Base-by-base conservation (phyloP, 2,888 invertebrate species). In the Gymnosoma rotundatum region DNA sequence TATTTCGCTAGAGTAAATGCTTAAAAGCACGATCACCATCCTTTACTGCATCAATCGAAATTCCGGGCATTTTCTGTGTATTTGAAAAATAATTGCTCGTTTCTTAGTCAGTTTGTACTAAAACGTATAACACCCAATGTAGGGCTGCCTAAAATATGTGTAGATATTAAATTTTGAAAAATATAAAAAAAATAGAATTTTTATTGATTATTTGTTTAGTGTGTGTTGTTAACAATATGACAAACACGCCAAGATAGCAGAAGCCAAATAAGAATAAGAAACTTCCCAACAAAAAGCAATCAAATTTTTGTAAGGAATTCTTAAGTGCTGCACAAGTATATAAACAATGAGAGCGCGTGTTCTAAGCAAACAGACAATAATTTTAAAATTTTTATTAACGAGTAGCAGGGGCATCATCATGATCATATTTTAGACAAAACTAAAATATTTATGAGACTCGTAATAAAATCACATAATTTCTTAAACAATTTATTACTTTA, bases 141-240 rank as follows among this genome's bases (percentile, higher is more conserved):
- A 32, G 32, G 32, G 32, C 6, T 32, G 32, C 32, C 8, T 32
- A 32, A 42, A 10, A 42, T 1, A 12, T 12, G 12, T 42, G 12
- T 42, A 42, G 42, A 42, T 42, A 42, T 12, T 12, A 10, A 42
- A 42, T 42, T 42, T 42, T 42, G 12, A 12, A 42, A 42, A 42
- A 42, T 42, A 42, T 42, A 12, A 42, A 42, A 38, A 38, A 42
- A 42, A 42, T 42, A 12, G 1, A 42, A 42, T 76, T 83, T 86
- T 86, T 86, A 84, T 85, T 83, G 81, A 84, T 58, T 86, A 83
- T 86, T 84, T 86, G 86, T 85, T 87, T 85, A 85, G 45, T 74
- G 73, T 66, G 75, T 82, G 83, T 85, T 88, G 88, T 88, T 88
- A 88, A 88, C 86, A 88, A 88, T 88, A 86, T 87, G 45, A 74